Evolutionary conservation across 1,140 invertebrate genomes (phyloP).

Genomic region (Lepidotrigona ventralis): DNA sequence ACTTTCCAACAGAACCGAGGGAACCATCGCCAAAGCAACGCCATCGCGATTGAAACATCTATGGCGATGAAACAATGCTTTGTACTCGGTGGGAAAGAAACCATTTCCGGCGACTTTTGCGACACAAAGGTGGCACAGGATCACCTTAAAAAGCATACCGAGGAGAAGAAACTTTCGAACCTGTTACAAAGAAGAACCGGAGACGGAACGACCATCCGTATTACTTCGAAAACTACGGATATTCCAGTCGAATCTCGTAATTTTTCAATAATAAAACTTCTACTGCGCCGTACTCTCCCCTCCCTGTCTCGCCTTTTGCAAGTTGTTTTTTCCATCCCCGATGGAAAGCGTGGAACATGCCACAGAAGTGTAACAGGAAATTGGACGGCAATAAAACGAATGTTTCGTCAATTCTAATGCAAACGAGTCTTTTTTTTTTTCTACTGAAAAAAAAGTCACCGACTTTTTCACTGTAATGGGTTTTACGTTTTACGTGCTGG

Average conservation of each 20-base stretch:
- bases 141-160: slow-evolving; percentile 25
- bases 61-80: slow-evolving; percentile 42
- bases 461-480: not conserved
- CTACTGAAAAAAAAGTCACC: too few species aligned
- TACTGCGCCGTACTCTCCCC: not conserved
- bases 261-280: slow-evolving; percentile 37
- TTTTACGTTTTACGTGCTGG: not conserved
- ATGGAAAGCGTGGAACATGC: not conserved
- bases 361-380: not conserved
- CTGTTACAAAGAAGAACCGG: slow-evolving; percentile 11
- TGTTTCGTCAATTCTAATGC: not conserved
- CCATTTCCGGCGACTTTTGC: slow-evolving; percentile 14
- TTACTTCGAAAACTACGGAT: slow-evolving; percentile 16
- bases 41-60: slow-evolving; percentile 36
- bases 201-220: slow-evolving; percentile 1
- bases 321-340: not conserved
- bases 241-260: slow-evolving; percentile 1
- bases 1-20: slow-evolving; percentile 20
- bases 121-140: slow-evolving; percentile 20
- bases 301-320: not conserved
- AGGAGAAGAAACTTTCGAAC: slow-evolving; percentile 22
- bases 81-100: slow-evolving; percentile 21
- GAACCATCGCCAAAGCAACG: not conserved
- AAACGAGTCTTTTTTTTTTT: not conserved
- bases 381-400: not conserved